Evolutionary conservation across 2,888 invertebrate genomes (phyloP).

Genomic region (Morpho achilles): DNA sequence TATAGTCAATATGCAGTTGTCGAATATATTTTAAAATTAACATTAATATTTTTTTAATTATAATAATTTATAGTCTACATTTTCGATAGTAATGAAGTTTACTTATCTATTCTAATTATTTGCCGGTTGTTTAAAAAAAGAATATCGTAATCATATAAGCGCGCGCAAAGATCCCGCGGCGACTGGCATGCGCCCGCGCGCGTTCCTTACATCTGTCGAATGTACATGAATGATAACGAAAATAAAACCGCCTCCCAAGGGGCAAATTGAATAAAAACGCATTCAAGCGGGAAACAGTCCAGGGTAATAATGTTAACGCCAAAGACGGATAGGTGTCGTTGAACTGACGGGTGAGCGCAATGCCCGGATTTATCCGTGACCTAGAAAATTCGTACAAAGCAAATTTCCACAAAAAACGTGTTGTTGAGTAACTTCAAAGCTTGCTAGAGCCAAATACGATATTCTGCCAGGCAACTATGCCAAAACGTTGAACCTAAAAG

Average conservation of each 20-base stretch:
- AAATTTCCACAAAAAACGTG: conserved; percentile 2
- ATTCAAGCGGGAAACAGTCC: conserved; percentile 8
- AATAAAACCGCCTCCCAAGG: conserved; percentile 68
- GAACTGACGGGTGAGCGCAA: conserved; percentile 20
- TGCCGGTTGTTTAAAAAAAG: conserved; percentile 4
- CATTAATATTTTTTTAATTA: not conserved
- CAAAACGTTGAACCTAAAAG: too few species aligned
- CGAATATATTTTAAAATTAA: too few species aligned
- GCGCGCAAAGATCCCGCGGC: conserved; percentile 55
- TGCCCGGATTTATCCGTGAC: conserved; percentile 10
- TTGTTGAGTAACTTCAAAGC: too few species aligned
- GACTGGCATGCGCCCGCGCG: conserved; percentile 59
- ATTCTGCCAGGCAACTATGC: too few species aligned
- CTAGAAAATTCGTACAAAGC: conserved; percentile 8
- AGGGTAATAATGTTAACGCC: conserved; percentile 1
- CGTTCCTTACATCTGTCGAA: conserved; percentile 53
- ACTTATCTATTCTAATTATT: not conserved
- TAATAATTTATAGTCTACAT: not conserved
- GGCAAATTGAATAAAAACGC: conserved; percentile 45
- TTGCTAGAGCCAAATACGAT: too few species aligned
- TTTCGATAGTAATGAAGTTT: not conserved
- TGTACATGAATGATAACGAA: conserved; percentile 65
- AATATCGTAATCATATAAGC: conserved; percentile 45
- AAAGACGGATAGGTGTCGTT: conserved; percentile 21
- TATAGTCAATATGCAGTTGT: not conserved